These are phyloP conservation scores for Scaptomyza cyrtandrae DNA, from an alignment of 2,888 invertebrate species.

Conservation along the genomic window DNA sequence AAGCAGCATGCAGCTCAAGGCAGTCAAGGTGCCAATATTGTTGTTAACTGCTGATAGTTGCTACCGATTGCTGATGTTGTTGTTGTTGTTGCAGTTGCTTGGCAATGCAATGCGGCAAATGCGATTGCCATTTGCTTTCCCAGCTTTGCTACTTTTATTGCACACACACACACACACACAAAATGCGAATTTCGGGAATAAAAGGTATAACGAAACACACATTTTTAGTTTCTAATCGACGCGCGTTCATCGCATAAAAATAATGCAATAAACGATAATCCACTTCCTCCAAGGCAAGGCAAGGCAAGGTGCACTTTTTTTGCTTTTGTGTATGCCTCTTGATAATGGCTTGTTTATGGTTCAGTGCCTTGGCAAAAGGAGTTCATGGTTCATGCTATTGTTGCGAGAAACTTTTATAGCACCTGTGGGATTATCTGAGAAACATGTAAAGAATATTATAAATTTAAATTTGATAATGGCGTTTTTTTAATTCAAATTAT, in stretches of 20 bases:
- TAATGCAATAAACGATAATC: constrained; percentile 79
- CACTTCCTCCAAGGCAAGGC: constrained; percentile 12
- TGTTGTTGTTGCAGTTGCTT: constrained; percentile 27
- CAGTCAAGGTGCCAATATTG: constrained; percentile 79
- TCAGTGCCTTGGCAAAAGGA: neutral
- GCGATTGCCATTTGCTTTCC: constrained; percentile 63
- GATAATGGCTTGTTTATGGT: constrained; percentile 67
- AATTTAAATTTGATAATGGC: no score
- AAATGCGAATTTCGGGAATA: constrained; percentile 33
- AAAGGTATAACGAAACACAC: constrained; percentile 63
- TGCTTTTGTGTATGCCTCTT: constrained; percentile 46
- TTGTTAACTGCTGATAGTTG: constrained; percentile 80
- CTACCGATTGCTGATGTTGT: constrained; percentile 49
- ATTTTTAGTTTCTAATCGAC: constrained; percentile 79
- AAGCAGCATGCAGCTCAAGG: constrained; percentile 24
- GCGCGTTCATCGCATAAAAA: constrained; percentile 81
- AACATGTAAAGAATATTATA: neutral
- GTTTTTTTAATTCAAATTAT: no score
- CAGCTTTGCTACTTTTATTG: constrained; percentile 60
- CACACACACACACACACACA: constrained; percentile 36
- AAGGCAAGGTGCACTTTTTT: constrained; percentile 66
- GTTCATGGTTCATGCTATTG: neutral
- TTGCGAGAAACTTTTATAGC: neutral
- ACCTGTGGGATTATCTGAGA: neutral
- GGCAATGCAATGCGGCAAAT: constrained; percentile 73